phyloP scores from a whole-genome alignment of 2,888 invertebrate genomes.

The Platerodrilus igneus region DNA sequence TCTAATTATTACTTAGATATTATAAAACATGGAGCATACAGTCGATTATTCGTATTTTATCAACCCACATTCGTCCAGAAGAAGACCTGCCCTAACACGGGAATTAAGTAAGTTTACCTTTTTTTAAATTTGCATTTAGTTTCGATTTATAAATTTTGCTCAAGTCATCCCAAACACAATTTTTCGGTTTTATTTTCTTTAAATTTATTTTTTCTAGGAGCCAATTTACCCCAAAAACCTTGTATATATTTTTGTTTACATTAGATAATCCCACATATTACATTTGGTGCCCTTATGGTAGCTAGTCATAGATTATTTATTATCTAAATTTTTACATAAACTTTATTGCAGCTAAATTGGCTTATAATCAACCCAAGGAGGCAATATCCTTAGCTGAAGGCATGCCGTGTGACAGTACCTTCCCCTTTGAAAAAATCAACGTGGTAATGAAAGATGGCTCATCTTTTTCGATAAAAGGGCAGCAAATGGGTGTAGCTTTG shows the following conservation, averaged over 20 bases:
- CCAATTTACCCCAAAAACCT: not conserved
- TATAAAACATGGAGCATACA: too few species aligned
- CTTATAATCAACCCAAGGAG: slow-evolving; percentile 49
- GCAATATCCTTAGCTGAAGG: slow-evolving; percentile 66
- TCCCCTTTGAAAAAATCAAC: slow-evolving; percentile 62
- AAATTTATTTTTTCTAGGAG: slow-evolving; percentile 2
- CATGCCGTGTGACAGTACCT: slow-evolving; percentile 68
- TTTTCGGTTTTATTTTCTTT: slow-evolving; percentile 10
- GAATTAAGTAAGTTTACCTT: slow-evolving; percentile 50
- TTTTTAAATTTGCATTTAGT: too few species aligned
- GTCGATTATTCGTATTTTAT: slow-evolving; percentile 52
- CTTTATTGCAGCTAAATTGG: slow-evolving; percentile 54
- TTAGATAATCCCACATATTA: not conserved
- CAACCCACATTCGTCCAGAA: slow-evolving; percentile 47
- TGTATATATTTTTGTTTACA: not conserved
- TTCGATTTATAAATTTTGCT: too few species aligned
- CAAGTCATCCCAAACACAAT: too few species aligned
- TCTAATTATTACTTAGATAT: too few species aligned
- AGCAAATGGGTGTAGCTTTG: slow-evolving; percentile 59
- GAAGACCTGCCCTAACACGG: slow-evolving; percentile 51
- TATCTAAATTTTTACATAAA: too few species aligned
- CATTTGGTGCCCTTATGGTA: not conserved
- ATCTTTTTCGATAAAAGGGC: slow-evolving; percentile 53
- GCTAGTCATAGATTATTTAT: not conserved
- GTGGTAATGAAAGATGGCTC: slow-evolving; percentile 56